These are phyloP conservation scores for Atethmia centrago DNA, from an alignment of 2,888 invertebrate species.

Conservation along the genomic window DNA sequence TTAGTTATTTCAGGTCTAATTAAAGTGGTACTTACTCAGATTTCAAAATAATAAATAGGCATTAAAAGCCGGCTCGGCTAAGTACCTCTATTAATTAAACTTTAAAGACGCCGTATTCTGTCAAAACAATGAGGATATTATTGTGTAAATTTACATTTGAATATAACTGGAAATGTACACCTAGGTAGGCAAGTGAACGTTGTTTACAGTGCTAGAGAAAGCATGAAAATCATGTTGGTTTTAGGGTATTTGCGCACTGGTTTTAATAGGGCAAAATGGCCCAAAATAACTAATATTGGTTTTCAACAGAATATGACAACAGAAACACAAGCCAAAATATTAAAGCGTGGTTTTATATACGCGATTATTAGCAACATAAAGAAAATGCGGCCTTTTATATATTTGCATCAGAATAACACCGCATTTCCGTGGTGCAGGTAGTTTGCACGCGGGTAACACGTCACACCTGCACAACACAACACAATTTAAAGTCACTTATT, in stretches of 20 bases:
- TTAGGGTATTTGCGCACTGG: not conserved
- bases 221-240: slow-evolving; percentile 1
- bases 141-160: slow-evolving; percentile 16
- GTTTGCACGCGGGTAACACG: slow-evolving; percentile 13
- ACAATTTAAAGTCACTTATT: slow-evolving; percentile 33
- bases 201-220: not conserved
- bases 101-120: slow-evolving; percentile 4
- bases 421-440: not conserved
- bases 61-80: slow-evolving; percentile 14
- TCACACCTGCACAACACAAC: not conserved
- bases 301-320: not conserved
- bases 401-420: slow-evolving; percentile 12
- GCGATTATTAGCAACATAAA: not conserved
- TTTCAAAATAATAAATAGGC: not conserved
- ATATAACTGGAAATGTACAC: slow-evolving; percentile 3
- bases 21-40: not conserved
- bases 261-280: not conserved
- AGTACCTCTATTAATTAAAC: not conserved
- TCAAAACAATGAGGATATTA: slow-evolving; percentile 24
- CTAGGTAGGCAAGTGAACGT: not conserved
- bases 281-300: not conserved
- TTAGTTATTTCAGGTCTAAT: not conserved
- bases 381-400: slow-evolving; percentile 2
- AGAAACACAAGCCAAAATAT: not conserved
- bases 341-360: not conserved